Percentiles rank a stretch among this genome's conserved stretches.
Evolutionary conservation across 2,888 invertebrate genomes (phyloP).

Genomic region (Cynaeus angustus): DNA sequence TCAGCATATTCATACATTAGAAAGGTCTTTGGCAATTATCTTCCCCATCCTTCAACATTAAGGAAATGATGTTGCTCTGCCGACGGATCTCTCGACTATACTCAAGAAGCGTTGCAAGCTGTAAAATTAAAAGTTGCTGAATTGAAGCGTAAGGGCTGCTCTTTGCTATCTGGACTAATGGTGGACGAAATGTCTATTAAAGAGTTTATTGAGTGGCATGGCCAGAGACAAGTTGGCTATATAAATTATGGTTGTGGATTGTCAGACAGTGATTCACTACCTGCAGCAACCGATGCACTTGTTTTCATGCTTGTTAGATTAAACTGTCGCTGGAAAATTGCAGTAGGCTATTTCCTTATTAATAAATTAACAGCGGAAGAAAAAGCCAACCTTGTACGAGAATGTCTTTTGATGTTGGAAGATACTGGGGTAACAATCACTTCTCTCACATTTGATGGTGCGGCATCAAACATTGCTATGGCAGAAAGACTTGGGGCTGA

Average conservation of each 20-base stretch:
- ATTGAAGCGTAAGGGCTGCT: constrained; percentile 24
- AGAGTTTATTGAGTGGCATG: constrained; percentile 50
- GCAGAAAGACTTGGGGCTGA: no score
- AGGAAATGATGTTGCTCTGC: constrained; percentile 54
- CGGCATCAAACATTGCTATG: no score
- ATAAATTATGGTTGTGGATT: no score
- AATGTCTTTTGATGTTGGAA: no score
- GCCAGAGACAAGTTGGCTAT: constrained; percentile 38
- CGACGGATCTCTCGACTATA: constrained; percentile 55
- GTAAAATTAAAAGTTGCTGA: constrained; percentile 45
- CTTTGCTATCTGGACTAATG: constrained; percentile 39
- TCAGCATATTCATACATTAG: constrained; percentile 28
- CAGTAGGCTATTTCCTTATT: no score
- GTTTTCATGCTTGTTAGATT: no score
- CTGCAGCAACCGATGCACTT: constrained; percentile 42
- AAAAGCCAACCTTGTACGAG: no score
- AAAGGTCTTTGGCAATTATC: constrained; percentile 20
- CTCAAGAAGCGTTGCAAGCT: constrained; percentile 50
- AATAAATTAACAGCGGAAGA: no score
- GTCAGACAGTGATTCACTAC: constrained; percentile 41
- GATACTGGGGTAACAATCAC: no score
- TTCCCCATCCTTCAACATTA: constrained; percentile 56
- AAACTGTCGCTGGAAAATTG: no score
- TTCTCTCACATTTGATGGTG: no score
- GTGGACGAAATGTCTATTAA: constrained; percentile 55